phyloP scores from a whole-genome alignment of 2,888 invertebrate genomes.

The Chelonus formosanus region DNA sequence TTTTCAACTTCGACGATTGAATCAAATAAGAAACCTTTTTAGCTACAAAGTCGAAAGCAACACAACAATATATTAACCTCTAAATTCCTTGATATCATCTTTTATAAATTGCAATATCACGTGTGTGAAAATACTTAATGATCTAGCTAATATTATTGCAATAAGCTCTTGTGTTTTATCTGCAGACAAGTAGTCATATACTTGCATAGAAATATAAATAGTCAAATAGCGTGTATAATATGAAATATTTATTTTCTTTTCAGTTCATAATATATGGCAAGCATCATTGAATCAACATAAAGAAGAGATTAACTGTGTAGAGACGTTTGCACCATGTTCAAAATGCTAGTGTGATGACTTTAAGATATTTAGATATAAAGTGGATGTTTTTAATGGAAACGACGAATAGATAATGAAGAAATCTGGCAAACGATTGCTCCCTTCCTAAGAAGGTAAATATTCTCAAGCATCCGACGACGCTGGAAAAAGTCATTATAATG shows the following conservation, averaged over 20 bases:
- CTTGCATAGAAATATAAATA: slow-evolving; percentile 16
- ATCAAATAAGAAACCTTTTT: not conserved
- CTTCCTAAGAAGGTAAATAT: slow-evolving; percentile 17
- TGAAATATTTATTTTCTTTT: not conserved
- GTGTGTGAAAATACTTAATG: slow-evolving; percentile 22
- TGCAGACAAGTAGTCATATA: not conserved
- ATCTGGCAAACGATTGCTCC: not conserved
- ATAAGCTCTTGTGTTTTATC: slow-evolving; percentile 3
- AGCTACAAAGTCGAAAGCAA: not conserved
- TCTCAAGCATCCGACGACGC: slow-evolving; percentile 27
- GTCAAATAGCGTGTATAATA: slow-evolving; percentile 14
- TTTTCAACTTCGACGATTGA: not conserved
- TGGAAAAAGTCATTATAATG: slow-evolving; percentile 22
- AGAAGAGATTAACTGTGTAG: not conserved
- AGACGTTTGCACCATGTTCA: slow-evolving; percentile 35
- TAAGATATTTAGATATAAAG: not conserved
- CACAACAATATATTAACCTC: not conserved
- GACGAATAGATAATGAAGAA: slow-evolving; percentile 35
- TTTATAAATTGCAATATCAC: slow-evolving; percentile 31
- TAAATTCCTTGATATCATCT: not conserved
- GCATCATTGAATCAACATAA: no score
- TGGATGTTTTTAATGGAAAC: slow-evolving; percentile 13
- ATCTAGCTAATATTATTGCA: slow-evolving; percentile 5
- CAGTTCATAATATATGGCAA: no score
- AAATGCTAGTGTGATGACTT: slow-evolving; percentile 6